phyloP scores from a whole-genome alignment of 2,888 invertebrate genomes.

The Leptarthrus brevirostris region DNA sequence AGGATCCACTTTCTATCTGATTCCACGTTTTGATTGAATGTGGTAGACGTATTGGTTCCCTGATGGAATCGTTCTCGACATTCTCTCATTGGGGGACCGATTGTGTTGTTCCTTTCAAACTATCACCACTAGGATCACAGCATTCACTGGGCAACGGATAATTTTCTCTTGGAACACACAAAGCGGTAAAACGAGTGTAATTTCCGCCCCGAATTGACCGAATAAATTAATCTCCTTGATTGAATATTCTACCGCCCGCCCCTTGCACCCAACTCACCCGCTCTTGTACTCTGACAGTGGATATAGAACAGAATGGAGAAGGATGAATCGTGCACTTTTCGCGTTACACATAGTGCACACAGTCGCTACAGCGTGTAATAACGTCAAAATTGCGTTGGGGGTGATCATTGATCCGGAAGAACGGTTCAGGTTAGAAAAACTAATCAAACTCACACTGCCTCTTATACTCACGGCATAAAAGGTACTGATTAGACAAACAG shows the following conservation, averaged over 20 bases:
- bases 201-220: conserved; percentile 50
- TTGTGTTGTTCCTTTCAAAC: conserved; percentile 37
- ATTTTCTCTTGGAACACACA: conserved; percentile 44
- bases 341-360: conserved; percentile 36
- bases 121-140: conserved; percentile 31
- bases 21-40: conserved; percentile 50
- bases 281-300: background rate
- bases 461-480: conserved; percentile 17
- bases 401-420: conserved; percentile 39
- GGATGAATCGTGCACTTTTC: background rate
- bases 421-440: conserved; percentile 28
- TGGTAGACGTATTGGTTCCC: conserved; percentile 9
- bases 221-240: conserved; percentile 51
- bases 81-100: conserved; percentile 21
- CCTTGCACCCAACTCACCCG: conserved; percentile 16
- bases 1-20: conserved; percentile 33
- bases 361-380: conserved; percentile 26
- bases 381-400: conserved; percentile 31
- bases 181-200: conserved; percentile 42
- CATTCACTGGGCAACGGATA: conserved; percentile 38
- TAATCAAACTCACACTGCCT: conserved; percentile 29
- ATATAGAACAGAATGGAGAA: too few species aligned
- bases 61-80: conserved; percentile 31
- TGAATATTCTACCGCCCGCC: conserved; percentile 39
- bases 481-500: background rate